These are phyloP conservation scores for Drosophila grimshawi DNA, from an alignment of 1,140 invertebrate species.

Conservation along the genomic window DNA sequence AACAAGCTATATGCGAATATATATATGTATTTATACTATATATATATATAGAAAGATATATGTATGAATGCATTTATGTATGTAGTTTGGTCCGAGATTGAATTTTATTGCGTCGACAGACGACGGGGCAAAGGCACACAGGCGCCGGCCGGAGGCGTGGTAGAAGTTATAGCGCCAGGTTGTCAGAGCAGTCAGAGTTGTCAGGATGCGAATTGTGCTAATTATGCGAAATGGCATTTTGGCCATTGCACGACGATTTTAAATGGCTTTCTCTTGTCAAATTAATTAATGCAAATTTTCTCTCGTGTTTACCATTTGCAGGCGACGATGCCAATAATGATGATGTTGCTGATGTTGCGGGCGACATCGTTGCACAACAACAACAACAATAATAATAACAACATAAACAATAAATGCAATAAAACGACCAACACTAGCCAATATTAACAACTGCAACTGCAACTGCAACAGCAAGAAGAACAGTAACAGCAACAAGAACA, in stretches of 20 bases:
- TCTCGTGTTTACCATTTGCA: constrained; percentile 36
- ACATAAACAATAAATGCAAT: neutral
- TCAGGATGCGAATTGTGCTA: constrained; percentile 75
- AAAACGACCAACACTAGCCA: constrained; percentile 19
- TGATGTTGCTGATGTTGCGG: constrained; percentile 51
- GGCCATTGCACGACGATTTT: constrained; percentile 43
- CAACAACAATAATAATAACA: constrained; percentile 29
- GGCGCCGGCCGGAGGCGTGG: constrained; percentile 29
- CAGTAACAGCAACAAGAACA: neutral
- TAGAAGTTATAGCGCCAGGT: constrained; percentile 34
- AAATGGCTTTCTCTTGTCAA: constrained; percentile 68
- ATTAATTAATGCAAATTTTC: constrained; percentile 63
- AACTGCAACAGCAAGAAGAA: constrained; percentile 3
- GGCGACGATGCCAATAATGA: constrained; percentile 59
- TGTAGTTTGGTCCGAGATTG: constrained; percentile 55
- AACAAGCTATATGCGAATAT: neutral
- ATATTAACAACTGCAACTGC: neutral
- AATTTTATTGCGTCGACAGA: constrained; percentile 59
- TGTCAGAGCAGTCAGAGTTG: constrained; percentile 65
- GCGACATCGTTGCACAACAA: constrained; percentile 25
- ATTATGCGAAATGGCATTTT: constrained; percentile 73
- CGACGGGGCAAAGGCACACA: constrained; percentile 15
- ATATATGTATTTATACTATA: neutral
- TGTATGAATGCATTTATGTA: neutral
- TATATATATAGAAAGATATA: neutral